These are phyloP conservation scores for Tuberolachnus salignus DNA, from an alignment of 2,888 invertebrate genomes.

Conservation along the genomic window DNA sequence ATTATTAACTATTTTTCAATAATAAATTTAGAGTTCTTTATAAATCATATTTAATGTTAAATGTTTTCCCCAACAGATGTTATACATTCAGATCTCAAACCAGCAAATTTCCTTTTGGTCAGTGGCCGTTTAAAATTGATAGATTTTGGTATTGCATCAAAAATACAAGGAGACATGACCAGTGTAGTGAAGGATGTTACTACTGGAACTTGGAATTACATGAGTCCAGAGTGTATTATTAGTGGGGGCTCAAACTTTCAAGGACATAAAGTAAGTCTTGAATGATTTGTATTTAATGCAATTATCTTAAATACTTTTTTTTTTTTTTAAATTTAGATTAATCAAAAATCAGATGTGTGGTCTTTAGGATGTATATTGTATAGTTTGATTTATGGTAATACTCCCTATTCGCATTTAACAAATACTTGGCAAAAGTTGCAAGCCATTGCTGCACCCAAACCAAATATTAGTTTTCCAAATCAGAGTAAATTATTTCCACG, in stretches of 20 bases:
- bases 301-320: conserved; percentile 19
- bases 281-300: conserved; percentile 20
- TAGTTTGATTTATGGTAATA: conserved; percentile 84
- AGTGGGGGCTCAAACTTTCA: conserved; percentile 65
- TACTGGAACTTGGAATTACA: conserved; percentile 91
- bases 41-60: neutral
- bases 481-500: conserved; percentile 57
- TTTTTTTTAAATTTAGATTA: conserved; percentile 69
- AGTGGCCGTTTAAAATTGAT: conserved; percentile 88
- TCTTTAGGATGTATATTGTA: conserved; percentile 96
- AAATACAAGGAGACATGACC: conserved; percentile 85
- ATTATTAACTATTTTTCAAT: too few relatives aligned
- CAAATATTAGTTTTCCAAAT: conserved; percentile 75
- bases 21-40: too few relatives aligned
- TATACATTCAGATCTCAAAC: conserved; percentile 95
- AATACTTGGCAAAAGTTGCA: conserved; percentile 75
- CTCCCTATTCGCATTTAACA: conserved; percentile 86
- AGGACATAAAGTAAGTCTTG: conserved; percentile 41
- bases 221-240: conserved; percentile 88
- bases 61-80: conserved; percentile 70
- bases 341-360: conserved; percentile 95
- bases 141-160: conserved; percentile 95
- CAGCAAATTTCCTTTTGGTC: conserved; percentile 92
- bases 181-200: conserved; percentile 82
- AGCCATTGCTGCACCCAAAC: conserved; percentile 77